phyloP scores from a whole-genome alignment of 2,797 vertebrate species.

The Erithacus rubecula region DNA sequence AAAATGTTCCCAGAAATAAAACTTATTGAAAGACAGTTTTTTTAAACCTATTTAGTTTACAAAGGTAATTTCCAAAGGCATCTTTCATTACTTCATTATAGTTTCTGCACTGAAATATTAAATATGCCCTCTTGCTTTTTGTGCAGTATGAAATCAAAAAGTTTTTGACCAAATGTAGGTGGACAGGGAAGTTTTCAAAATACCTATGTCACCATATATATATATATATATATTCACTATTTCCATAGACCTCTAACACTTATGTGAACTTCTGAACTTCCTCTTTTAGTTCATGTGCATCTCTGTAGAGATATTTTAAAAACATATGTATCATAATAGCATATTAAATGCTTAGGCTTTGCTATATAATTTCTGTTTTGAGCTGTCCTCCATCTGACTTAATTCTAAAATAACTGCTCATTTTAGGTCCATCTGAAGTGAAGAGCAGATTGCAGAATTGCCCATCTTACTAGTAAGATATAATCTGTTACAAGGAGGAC shows the following conservation, averaged over 20 bases:
- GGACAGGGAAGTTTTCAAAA: neutral
- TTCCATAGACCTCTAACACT: fast-evolving
- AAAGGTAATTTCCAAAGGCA: neutral
- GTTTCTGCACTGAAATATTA: neutral
- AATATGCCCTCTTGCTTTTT: neutral
- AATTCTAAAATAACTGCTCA: slow-evolving; percentile 14
- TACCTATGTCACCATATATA: neutral
- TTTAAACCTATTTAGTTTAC: neutral
- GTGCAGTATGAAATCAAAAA: neutral
- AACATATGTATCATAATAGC: neutral
- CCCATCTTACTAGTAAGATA: neutral
- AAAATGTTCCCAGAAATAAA: neutral
- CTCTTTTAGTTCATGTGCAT: neutral
- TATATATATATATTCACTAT: neutral
- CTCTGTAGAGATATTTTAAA: neutral
- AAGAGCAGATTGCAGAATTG: slow-evolving; percentile 9
- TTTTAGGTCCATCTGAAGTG: slow-evolving; percentile 3
- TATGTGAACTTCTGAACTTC: neutral
- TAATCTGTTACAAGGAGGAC: neutral
- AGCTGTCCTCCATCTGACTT: neutral
- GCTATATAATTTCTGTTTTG: neutral
- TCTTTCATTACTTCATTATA: neutral
- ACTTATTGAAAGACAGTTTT: neutral
- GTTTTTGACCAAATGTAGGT: neutral
- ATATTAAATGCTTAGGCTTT: neutral